Conservation (phyloP, 2,888 invertebrate species). For the Notodonta dromedarius region DNA sequence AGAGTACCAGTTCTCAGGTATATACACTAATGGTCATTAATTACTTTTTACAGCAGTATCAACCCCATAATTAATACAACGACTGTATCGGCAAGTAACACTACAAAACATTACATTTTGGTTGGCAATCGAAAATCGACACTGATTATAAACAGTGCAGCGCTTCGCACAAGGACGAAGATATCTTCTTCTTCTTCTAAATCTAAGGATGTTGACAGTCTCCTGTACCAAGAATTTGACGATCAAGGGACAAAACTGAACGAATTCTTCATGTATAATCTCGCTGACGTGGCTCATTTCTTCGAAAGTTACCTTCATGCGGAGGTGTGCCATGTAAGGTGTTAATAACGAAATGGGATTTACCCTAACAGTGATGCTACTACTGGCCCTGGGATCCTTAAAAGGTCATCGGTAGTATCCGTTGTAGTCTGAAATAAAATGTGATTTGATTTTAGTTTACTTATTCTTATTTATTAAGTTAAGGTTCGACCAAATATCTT, state of each 20-base stretch:
- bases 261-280: slow-evolving; percentile 49
- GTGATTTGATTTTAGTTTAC: background rate
- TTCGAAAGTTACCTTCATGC: slow-evolving; percentile 52
- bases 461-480: background rate
- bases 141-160: slow-evolving; percentile 42
- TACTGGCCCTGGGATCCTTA: slow-evolving; percentile 32
- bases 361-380: slow-evolving; percentile 57
- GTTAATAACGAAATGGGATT: slow-evolving; percentile 23
- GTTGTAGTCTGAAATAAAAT: slow-evolving; percentile 44
- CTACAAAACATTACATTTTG: slow-evolving; percentile 3
- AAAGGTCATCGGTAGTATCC: slow-evolving; percentile 19
- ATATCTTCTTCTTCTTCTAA: slow-evolving; percentile 1
- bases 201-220: slow-evolving; percentile 23
- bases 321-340: slow-evolving; percentile 48
- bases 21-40: background rate
- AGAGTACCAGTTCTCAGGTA: no score
- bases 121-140: slow-evolving; percentile 27
- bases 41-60: slow-evolving; percentile 3
- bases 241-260: slow-evolving; percentile 39
- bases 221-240: slow-evolving; percentile 57
- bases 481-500: no score
- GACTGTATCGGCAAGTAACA: background rate
- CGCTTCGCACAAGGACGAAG: slow-evolving; percentile 1
- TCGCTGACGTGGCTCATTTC: slow-evolving; percentile 57
- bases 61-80: background rate